phyloP scores from a whole-genome alignment of 23 tunicate genomes.

The Clavelina lepadiformis region DNA sequence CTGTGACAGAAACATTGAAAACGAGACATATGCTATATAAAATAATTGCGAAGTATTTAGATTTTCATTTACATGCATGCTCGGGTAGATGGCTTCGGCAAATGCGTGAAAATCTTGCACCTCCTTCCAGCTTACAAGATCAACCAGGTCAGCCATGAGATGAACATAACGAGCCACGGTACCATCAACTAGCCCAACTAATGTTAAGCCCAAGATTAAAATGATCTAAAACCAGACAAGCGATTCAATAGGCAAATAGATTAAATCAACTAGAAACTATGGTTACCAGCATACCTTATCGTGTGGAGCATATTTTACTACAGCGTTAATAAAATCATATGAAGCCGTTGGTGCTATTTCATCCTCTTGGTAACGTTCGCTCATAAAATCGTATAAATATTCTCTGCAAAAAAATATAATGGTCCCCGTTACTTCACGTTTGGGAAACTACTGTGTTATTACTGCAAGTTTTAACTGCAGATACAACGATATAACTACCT shows the following conservation, averaged over 20 bases:
- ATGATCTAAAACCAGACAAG: slow-evolving; percentile 26
- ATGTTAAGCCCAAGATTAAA: slow-evolving; percentile 35
- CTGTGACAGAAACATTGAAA: slow-evolving; percentile 11
- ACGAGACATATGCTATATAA: too few relatives aligned
- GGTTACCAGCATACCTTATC: slow-evolving; percentile 52
- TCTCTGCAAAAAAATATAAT: slow-evolving; percentile 33
- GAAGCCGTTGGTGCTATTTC: slow-evolving; percentile 82
- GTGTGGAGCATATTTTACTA: slow-evolving; percentile 70
- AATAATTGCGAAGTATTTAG: neutral
- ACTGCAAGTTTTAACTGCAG: neutral
- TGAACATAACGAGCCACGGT: slow-evolving; percentile 57
- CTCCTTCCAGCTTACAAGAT: slow-evolving; percentile 53
- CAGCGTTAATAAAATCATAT: slow-evolving; percentile 67
- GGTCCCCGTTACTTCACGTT: neutral
- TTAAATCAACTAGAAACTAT: neutral
- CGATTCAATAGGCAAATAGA: neutral
- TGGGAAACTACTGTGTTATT: neutral
- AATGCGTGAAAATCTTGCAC: slow-evolving; percentile 57
- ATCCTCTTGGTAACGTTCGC: slow-evolving; percentile 84
- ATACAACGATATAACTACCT: slow-evolving; percentile 25
- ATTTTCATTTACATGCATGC: slow-evolving; percentile 44
- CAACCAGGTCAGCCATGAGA: slow-evolving; percentile 69
- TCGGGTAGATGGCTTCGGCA: slow-evolving; percentile 59
- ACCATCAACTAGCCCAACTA: slow-evolving; percentile 71
- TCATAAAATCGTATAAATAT: slow-evolving; percentile 75